Evolutionary conservation across 1,140 invertebrate species (phyloP).

Genomic region (Hyphantria cunea): DNA sequence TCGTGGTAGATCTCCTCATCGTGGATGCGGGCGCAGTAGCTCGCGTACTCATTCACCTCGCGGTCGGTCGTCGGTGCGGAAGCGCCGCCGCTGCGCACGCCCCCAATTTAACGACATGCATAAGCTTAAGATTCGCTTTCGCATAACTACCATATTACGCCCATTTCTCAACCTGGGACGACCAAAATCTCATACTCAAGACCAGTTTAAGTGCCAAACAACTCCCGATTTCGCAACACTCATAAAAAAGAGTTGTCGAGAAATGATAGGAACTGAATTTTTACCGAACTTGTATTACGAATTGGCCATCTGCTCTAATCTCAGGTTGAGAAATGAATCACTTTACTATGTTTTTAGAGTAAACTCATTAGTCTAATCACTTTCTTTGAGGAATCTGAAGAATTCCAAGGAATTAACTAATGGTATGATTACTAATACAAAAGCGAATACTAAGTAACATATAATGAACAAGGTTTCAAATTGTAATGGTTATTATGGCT

Average conservation of each 20-base stretch:
- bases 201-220: too few species aligned
- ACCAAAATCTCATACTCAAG: too few species aligned
- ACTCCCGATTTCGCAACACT: too few species aligned
- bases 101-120: constrained; percentile 28
- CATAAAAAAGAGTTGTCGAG: too few species aligned
- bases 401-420: too few species aligned
- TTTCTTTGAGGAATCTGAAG: too few species aligned
- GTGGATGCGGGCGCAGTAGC: constrained; percentile 85
- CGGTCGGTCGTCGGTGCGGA: constrained; percentile 40
- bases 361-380: too few species aligned
- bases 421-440: constrained; percentile 16
- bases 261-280: too few species aligned
- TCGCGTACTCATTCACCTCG: constrained; percentile 85
- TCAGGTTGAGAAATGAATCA: not conserved
- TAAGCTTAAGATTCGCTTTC: constrained; percentile 24
- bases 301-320: too few species aligned
- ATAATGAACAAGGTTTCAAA: constrained; percentile 1
- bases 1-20: constrained; percentile 93
- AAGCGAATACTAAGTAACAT: constrained; percentile 19
- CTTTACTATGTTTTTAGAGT: not conserved
- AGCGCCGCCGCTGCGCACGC: constrained; percentile 54
- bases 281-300: too few species aligned
- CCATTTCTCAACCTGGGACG: not conserved
- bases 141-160: constrained; percentile 13
- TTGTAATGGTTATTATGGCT: not conserved